Evolutionary conservation across 2,797 vertebrate genomes (phyloP).

Genomic region (Protonibea diacanthus): DNA sequence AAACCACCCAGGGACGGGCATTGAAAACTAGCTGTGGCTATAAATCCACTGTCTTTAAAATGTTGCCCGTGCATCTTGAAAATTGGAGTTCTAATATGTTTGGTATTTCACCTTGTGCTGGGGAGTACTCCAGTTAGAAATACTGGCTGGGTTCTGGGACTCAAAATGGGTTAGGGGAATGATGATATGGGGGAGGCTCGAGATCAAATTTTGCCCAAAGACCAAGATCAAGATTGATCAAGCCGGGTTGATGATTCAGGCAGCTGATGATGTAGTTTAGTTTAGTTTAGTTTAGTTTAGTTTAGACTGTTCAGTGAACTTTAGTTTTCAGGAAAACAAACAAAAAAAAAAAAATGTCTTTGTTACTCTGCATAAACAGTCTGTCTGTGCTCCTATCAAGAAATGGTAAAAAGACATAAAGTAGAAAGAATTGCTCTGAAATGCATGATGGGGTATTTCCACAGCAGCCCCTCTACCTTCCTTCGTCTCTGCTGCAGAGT

Average conservation of each 20-base stretch:
- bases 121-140: too few relatives aligned
- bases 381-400: background rate
- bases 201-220: background rate
- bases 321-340: background rate
- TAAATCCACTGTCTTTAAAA: too few relatives aligned
- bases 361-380: background rate
- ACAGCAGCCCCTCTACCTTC: slow-evolving; percentile 10
- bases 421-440: slow-evolving; percentile 7
- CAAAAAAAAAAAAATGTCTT: background rate
- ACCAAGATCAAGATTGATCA: too few relatives aligned
- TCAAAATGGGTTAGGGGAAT: too few relatives aligned
- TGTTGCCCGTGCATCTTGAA: too few relatives aligned
- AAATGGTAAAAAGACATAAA: slow-evolving; percentile 11
- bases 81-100: too few relatives aligned
- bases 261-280: background rate
- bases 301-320: background rate
- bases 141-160: too few relatives aligned
- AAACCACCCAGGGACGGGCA: too few relatives aligned
- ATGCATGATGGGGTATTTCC: slow-evolving; percentile 18
- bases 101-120: too few relatives aligned
- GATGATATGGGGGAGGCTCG: too few relatives aligned
- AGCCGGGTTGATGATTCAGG: background rate
- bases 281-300: background rate
- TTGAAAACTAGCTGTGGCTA: too few relatives aligned
- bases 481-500: slow-evolving; percentile 3